Evolutionary conservation across 2,888 invertebrate species (phyloP).

Genomic region (Alloscopus bannaensis): DNA sequence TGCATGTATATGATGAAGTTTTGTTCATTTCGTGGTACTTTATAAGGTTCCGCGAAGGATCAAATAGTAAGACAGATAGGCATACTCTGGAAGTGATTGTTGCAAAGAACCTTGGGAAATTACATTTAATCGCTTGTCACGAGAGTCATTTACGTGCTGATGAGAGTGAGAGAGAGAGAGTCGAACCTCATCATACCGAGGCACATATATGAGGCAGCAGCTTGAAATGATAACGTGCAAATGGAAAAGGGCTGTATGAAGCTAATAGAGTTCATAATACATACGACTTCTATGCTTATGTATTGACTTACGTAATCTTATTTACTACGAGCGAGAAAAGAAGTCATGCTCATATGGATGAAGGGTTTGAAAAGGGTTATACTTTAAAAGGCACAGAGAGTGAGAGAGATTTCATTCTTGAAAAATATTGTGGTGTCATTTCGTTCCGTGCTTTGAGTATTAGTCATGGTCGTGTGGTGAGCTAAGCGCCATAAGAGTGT

Average conservation of each 20-base stretch:
- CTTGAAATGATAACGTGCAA: constrained; percentile 23
- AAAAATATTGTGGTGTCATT: constrained; percentile 22
- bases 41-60: constrained; percentile 15
- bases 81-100: constrained; percentile 15
- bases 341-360: not conserved
- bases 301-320: constrained; percentile 14
- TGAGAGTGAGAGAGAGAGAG: not conserved
- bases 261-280: not conserved
- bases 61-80: not conserved
- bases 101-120: constrained; percentile 52
- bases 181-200: too few relatives aligned
- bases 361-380: not conserved
- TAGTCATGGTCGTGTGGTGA: constrained; percentile 58
- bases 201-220: too few relatives aligned
- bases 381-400: constrained; percentile 22
- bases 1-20: too few relatives aligned
- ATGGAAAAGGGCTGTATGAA: constrained; percentile 1
- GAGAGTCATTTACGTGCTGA: constrained; percentile 24
- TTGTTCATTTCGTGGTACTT: constrained; percentile 35
- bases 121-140: constrained; percentile 57
- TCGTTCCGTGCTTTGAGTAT: constrained; percentile 47
- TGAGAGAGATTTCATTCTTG: constrained; percentile 25
- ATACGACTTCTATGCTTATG: constrained; percentile 21
- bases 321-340: not conserved
- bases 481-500: constrained; percentile 6